Percentiles rank a stretch among this genome's conserved stretches.
phyloP scores from a whole-genome alignment of 2,113 vertebrate genomes.

The Odontophorus gujanensis region DNA sequence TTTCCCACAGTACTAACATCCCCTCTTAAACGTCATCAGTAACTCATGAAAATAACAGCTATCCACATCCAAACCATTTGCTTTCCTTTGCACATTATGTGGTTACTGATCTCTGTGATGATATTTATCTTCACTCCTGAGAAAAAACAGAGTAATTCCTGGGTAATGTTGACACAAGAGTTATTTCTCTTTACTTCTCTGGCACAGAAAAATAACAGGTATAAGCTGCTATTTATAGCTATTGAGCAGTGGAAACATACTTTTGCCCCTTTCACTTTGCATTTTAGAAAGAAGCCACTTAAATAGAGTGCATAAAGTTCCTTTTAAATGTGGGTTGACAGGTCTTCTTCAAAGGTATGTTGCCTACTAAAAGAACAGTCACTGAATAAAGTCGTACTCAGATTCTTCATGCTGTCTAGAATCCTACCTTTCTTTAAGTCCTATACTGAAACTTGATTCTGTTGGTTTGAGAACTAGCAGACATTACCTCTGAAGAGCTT shows the following conservation, averaged over 20 bases:
- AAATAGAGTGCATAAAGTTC: background rate
- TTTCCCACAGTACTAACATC: background rate
- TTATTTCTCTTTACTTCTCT: background rate
- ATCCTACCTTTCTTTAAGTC: background rate
- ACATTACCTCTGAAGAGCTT: background rate
- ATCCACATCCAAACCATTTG: background rate
- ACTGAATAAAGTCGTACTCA: background rate
- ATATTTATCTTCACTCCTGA: background rate
- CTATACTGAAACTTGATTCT: background rate
- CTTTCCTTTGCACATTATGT: background rate
- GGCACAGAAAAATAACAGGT: background rate
- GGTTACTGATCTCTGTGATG: background rate
- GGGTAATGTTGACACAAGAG: background rate
- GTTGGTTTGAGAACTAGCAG: background rate
- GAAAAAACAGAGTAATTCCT: background rate
- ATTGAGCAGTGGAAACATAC: background rate
- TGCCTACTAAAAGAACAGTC: background rate
- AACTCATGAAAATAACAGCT: background rate
- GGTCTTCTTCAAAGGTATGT: background rate
- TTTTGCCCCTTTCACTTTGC: background rate
- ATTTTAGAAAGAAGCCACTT: background rate
- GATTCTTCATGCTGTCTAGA: background rate
- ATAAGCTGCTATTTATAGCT: background rate
- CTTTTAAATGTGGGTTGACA: background rate
- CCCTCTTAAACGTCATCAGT: background rate